Conservation (phyloP, 2,888 invertebrate genomes). For the Agelastica alni region DNA sequence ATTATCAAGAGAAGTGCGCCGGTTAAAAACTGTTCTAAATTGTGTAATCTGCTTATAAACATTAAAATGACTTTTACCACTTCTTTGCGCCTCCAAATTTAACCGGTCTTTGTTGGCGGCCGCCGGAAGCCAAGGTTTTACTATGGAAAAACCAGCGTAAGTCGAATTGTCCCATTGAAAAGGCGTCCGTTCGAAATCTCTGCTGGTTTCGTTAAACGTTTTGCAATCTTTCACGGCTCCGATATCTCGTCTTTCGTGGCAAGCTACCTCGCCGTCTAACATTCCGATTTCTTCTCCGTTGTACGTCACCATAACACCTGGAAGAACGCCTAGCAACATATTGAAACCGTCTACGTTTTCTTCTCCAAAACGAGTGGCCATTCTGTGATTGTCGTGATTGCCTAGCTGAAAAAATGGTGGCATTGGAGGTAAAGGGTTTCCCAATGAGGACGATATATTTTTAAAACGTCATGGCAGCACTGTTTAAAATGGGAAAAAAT, state of each 20-base stretch:
- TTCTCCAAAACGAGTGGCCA: slow-evolving; percentile 70
- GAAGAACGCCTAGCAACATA: slow-evolving; percentile 78
- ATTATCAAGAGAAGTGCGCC: too few species aligned
- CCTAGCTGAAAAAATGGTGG: slow-evolving; percentile 64
- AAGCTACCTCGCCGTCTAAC: slow-evolving; percentile 2
- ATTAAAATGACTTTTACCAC: slow-evolving; percentile 62
- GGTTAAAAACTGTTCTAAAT: background rate
- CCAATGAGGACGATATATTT: too few species aligned
- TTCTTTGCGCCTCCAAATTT: slow-evolving; percentile 62
- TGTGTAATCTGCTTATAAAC: slow-evolving; percentile 62
- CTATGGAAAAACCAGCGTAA: slow-evolving; percentile 63
- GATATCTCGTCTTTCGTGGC: background rate
- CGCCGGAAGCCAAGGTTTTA: slow-evolving; percentile 71
- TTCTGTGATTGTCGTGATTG: slow-evolving; percentile 76
- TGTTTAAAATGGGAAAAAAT: too few species aligned
- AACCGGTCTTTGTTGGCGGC: slow-evolving; percentile 63
- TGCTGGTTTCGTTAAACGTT: slow-evolving; percentile 61
- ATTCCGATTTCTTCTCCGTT: slow-evolving; percentile 70
- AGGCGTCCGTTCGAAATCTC: slow-evolving; percentile 80
- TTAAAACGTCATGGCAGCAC: too few species aligned
- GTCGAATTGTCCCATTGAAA: slow-evolving; percentile 73
- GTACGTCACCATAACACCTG: slow-evolving; percentile 84
- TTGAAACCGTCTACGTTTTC: slow-evolving; percentile 77
- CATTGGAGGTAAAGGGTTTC: too few species aligned
- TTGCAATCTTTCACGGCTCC: slow-evolving; percentile 29